A percentile compares a stretch with the other conserved stretches of the same genome.
Evolutionary conservation across 1,140 invertebrate genomes (phyloP).

Genomic region (Pseudobourletiella spinata): DNA sequence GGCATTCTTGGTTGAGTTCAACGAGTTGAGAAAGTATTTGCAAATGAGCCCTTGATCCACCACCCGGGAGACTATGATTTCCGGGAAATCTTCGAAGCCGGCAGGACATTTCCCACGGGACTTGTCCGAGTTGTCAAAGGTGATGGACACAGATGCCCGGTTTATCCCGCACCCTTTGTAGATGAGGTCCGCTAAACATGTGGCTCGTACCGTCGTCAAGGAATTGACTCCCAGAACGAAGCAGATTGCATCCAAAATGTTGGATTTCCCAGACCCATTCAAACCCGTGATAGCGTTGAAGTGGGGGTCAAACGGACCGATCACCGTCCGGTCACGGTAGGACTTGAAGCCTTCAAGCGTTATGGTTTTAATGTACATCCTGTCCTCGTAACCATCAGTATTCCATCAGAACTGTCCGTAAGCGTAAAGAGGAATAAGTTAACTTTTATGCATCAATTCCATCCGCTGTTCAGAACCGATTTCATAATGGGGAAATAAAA

Average conservation of each 20-base stretch:
- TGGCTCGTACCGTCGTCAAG: conserved; percentile 78
- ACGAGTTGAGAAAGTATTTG: conserved; percentile 28
- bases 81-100: conserved; percentile 84
- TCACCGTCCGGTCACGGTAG: conserved; percentile 84
- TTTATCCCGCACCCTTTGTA: conserved; percentile 96
- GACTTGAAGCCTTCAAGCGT: conserved; percentile 97
- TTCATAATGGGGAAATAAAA: no score
- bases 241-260: conserved; percentile 96
- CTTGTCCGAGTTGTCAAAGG: conserved; percentile 86
- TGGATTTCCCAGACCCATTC: conserved; percentile 98
- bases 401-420: no score
- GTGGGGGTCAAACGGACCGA: conserved; percentile 75
- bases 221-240: conserved; percentile 96
- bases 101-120: conserved; percentile 61
- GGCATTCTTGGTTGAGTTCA: conserved; percentile 55
- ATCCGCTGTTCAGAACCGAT: no score
- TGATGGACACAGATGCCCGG: conserved; percentile 91
- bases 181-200: conserved; percentile 84
- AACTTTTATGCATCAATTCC: no score
- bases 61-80: conserved; percentile 89
- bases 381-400: no score
- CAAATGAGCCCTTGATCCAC: conserved; percentile 42
- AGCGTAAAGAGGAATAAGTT: no score
- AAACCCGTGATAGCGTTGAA: conserved; percentile 98
- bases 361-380: conserved; percentile 92